Evolutionary conservation across 2,888 invertebrate species (phyloP), one percentile per base, ranked within the genome.

Genomic region (Drosophila limbata): DNA sequence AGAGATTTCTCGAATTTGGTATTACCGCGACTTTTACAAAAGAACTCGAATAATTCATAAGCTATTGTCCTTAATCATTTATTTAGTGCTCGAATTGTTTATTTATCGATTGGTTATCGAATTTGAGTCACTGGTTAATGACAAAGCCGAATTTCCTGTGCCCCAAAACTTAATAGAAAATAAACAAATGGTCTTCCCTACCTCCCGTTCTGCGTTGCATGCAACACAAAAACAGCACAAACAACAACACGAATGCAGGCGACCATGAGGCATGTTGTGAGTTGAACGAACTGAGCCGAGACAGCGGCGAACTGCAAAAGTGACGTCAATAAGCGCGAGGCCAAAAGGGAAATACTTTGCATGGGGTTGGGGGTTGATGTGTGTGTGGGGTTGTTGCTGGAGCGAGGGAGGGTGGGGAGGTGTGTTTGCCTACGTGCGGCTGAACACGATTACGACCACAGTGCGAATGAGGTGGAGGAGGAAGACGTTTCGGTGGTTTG

Each of bases 281-380:
- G 85, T 88, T 85, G 86, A 85, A 88, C 64, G 88, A 85, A 89
- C 84, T 85, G 64, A 74, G 57, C 56, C 55, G 64, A 69, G 60
- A 48, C 71, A 68, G 73, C 82, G 28, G 50, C 50, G n/a, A 28
- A 72, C 89, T 88, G 87, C 89, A 84, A 57, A 76, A 78, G 84
- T 86, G 85, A 86, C 85, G 85, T 86, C 85, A 86, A 86, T 89
- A 81, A 81, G 89, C 88, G 75, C 85, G 88, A 89, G 89, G 89
- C 89, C 86, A 89, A 79, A 77, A 52, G 83, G 83, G 79, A 78
- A 73, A 53, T 37, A n/a, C 51, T 51, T 69, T 15, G 44, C 68
- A 40, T 45, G 35, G 25, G 28, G 19, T 47, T 19, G 11, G 25
- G 44, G 56, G 45, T 50, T 50, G 60, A 45, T 51, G 62, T 44